These are phyloP conservation scores for Heliconius himera DNA, from an alignment of 1,140 invertebrate genomes.

Conservation along the genomic window DNA sequence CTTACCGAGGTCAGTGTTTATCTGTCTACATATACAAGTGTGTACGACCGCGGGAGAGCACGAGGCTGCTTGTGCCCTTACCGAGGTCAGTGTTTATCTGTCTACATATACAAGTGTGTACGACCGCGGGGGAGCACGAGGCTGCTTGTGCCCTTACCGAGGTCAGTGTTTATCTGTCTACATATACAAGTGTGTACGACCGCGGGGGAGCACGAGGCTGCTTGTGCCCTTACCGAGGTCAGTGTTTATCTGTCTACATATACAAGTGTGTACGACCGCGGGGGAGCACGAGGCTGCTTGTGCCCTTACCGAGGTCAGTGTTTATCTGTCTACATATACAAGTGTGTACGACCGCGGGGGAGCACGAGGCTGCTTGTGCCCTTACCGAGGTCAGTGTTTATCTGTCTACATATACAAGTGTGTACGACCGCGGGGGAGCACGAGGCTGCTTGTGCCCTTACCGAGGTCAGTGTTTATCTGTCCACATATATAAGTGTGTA, in stretches of 20 bases:
- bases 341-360: too few species aligned
- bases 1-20: constrained; percentile 46
- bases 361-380: constrained; percentile 37
- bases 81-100: constrained; percentile 41
- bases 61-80: constrained; percentile 42
- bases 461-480: constrained; percentile 47
- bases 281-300: neutral
- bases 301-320: constrained; percentile 52
- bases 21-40: neutral
- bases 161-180: constrained; percentile 33
- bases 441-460: too few species aligned
- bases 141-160: constrained; percentile 47
- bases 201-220: too few species aligned
- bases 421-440: too few species aligned
- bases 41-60: neutral
- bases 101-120: too few species aligned
- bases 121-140: too few species aligned
- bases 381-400: constrained; percentile 46
- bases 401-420: too few species aligned
- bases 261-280: too few species aligned
- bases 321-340: too few species aligned
- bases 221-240: constrained; percentile 54
- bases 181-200: too few species aligned
- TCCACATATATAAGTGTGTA: too few species aligned
- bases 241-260: neutral